Evolutionary conservation across 2,888 invertebrate genomes (phyloP).

Genomic region (Rutpela maculata): DNA sequence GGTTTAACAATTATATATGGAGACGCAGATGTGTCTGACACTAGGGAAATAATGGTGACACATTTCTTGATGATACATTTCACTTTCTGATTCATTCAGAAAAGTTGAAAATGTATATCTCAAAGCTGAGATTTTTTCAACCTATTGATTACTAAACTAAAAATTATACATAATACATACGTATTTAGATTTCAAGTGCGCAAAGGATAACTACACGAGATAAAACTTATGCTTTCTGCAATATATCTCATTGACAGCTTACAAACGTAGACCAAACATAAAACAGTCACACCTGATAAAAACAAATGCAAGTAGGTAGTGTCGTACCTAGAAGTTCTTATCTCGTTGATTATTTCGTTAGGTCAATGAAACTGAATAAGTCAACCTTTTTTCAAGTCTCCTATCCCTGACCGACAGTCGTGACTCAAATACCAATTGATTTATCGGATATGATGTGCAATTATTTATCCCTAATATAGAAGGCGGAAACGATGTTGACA

Average conservation of each 20-base stretch:
- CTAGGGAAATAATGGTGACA: not conserved
- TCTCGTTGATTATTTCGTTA: not conserved
- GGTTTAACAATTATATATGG: too few species aligned
- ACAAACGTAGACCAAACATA: not conserved
- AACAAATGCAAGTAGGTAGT: not conserved
- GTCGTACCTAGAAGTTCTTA: constrained; percentile 7
- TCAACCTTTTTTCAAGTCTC: not conserved
- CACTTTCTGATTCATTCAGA: not conserved
- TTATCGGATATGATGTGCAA: constrained; percentile 26
- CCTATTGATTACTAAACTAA: too few species aligned
- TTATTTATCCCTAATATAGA: constrained; percentile 47
- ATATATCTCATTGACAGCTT: not conserved
- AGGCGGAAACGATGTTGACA: constrained; percentile 46
- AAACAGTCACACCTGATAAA: not conserved
- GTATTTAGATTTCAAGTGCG: not conserved
- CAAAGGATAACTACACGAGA: not conserved
- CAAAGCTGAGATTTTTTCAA: not conserved
- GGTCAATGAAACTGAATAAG: constrained; percentile 7
- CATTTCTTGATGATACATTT: not conserved
- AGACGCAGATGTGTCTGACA: not conserved
- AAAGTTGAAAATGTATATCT: not conserved
- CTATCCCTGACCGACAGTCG: constrained; percentile 21
- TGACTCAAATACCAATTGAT: constrained; percentile 35
- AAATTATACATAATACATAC: too few species aligned
- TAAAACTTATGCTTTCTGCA: not conserved